These are phyloP conservation scores for Netelia fuscicornis DNA, from an alignment of 2,888 invertebrate species.

Conservation along the genomic window DNA sequence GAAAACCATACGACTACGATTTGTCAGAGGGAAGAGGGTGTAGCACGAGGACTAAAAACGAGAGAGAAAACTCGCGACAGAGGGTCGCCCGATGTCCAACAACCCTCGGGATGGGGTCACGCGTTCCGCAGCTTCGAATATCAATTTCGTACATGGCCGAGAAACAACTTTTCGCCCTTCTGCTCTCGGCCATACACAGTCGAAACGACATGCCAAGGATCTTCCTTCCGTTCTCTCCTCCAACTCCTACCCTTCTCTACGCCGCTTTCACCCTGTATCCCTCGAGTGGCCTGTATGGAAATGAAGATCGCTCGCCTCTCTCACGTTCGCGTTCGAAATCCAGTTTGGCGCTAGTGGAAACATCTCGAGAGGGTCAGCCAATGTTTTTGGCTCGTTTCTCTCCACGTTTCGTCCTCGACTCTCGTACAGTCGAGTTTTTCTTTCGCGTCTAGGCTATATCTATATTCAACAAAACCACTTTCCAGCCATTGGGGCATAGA, in stretches of 20 bases:
- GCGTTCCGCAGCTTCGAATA: conserved; percentile 77
- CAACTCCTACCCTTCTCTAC: conserved; percentile 27
- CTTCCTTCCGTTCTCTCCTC: conserved; percentile 30
- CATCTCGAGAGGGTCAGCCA: conserved; percentile 81
- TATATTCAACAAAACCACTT: conserved; percentile 2
- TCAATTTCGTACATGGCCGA: conserved; percentile 77
- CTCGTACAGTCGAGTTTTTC: conserved; percentile 41
- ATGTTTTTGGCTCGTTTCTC: conserved; percentile 63
- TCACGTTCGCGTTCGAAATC: conserved; percentile 78
- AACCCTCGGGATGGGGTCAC: conserved; percentile 56
- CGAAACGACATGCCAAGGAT: conserved; percentile 53
- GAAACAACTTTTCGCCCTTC: conserved; percentile 79
- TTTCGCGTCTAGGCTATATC: conserved; percentile 11
- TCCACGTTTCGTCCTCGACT: conserved; percentile 56
- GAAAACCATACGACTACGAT: conserved; percentile 64
- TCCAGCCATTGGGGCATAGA: conserved; percentile 51
- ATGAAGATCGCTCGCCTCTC: conserved; percentile 79
- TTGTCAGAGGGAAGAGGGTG: conserved; percentile 39
- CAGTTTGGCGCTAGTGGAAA: conserved; percentile 82
- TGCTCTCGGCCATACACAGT: conserved; percentile 55
- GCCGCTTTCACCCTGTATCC: conserved; percentile 57
- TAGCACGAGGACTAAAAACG: conserved; percentile 29
- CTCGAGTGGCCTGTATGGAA: conserved; percentile 79
- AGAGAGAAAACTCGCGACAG: conserved; percentile 57
- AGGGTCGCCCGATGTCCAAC: conserved; percentile 65